These are phyloP conservation scores for Palythoa heliodiscus DNA, from an alignment of 92 coral and sea anemone genomes.

Conservation along the genomic window DNA sequence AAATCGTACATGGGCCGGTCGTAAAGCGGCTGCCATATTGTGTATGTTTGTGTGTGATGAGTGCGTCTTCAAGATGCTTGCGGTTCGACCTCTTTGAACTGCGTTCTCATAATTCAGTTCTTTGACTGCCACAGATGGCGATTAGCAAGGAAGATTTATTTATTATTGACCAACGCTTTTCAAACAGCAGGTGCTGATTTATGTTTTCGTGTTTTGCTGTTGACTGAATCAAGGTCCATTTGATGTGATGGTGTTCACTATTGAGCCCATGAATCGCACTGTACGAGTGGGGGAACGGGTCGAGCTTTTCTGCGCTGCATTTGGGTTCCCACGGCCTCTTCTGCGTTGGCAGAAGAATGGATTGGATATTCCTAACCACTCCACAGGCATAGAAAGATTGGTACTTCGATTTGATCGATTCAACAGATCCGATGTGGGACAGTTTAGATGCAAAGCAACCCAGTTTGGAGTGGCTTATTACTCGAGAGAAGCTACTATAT, in stretches of 20 bases:
- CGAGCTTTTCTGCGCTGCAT: slow-evolving; percentile 7
- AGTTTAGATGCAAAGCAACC: slow-evolving; percentile 14
- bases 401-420: slow-evolving; percentile 11
- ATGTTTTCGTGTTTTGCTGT: not conserved
- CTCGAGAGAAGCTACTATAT: slow-evolving; percentile 9
- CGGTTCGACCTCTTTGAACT: too few relatives aligned
- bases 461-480: not conserved
- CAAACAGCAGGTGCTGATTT: not conserved
- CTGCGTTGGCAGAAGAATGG: slow-evolving; percentile 35
- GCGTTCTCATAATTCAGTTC: too few relatives aligned
- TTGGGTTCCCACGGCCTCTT: slow-evolving; percentile 25
- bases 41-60: not conserved
- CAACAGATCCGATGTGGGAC: slow-evolving; percentile 5
- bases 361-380: slow-evolving; percentile 17
- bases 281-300: not conserved
- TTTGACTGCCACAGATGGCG: too few relatives aligned
- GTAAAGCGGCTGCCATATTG: not conserved
- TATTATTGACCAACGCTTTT: too few relatives aligned
- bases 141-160: too few relatives aligned
- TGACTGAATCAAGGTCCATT: not conserved
- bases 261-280: not conserved
- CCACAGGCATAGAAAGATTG: slow-evolving; percentile 19
- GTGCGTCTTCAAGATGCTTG: not conserved
- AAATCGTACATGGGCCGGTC: not conserved
- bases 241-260: not conserved